phyloP scores from a whole-genome alignment of 2,113 vertebrate genomes.

The Halichoerus grypus region DNA sequence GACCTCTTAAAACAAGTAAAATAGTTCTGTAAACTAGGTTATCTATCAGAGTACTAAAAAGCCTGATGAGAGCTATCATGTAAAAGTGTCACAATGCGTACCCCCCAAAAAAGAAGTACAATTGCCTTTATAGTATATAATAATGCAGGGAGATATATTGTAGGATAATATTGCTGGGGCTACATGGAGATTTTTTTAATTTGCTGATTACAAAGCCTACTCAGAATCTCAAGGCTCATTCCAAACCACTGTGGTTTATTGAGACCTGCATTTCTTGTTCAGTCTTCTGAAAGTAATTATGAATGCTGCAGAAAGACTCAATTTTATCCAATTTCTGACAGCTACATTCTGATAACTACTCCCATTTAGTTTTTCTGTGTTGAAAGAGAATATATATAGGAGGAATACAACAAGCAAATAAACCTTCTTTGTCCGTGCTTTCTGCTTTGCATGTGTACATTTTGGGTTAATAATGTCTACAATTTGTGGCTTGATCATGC shows the following conservation, averaged over 20 bases:
- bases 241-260: constrained; percentile 54
- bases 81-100: constrained; percentile 63
- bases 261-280: constrained; percentile 64
- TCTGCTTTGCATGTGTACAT: constrained; percentile 3
- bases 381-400: constrained; percentile 7
- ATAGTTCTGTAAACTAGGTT: constrained; percentile 74
- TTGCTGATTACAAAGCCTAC: constrained; percentile 67
- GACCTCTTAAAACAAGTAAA: constrained; percentile 79
- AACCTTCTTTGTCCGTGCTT: constrained; percentile 25
- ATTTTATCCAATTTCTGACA: constrained; percentile 55
- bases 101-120: constrained; percentile 46
- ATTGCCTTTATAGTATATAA: constrained; percentile 68
- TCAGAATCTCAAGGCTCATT: constrained; percentile 64
- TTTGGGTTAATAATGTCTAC: constrained; percentile 65
- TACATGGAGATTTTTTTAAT: constrained; percentile 62
- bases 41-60: constrained; percentile 72
- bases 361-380: constrained; percentile 49
- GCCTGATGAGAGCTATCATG: constrained; percentile 64
- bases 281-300: constrained; percentile 69
- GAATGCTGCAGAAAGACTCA: constrained; percentile 54
- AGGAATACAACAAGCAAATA: constrained; percentile 47
- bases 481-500: constrained; percentile 62
- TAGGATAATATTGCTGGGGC: constrained; percentile 1
- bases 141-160: constrained; percentile 56
- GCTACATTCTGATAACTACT: constrained; percentile 42